Conservation (phyloP, 2,797 vertebrate genomes). For the Phyllotis vaccarum region DNA sequence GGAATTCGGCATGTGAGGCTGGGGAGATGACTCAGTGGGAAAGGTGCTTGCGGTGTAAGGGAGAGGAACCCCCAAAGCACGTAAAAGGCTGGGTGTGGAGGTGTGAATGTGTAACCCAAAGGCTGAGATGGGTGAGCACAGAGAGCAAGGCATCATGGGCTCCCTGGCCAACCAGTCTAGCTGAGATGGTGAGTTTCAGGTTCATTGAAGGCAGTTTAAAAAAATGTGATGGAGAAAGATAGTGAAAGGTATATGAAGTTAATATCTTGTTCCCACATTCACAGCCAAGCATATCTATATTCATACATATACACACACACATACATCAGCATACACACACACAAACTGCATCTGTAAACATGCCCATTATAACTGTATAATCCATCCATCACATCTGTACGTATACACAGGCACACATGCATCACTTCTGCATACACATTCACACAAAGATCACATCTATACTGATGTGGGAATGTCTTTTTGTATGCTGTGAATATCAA, state of each 20-base stretch:
- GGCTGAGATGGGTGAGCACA: not conserved
- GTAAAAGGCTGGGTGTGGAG: not conserved
- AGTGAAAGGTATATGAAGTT: not conserved
- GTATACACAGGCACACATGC: not conserved
- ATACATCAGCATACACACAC: not conserved
- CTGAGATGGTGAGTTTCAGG: not conserved
- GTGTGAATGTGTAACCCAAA: not conserved
- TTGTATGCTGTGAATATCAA: no score
- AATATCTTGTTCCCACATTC: not conserved
- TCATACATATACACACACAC: not conserved
- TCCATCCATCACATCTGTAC: not conserved
- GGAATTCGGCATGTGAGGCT: not conserved
- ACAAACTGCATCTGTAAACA: no score
- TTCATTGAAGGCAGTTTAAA: not conserved
- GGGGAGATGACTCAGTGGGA: not conserved
- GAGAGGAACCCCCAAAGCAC: not conserved
- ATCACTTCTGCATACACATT: not conserved
- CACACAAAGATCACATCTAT: not conserved
- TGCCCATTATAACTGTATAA: not conserved
- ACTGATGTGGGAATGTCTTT: no score
- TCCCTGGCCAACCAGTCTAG: not conserved
- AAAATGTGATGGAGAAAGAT: not conserved
- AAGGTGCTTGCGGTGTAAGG: not conserved
- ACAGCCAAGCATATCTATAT: not conserved
- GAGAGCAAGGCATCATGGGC: not conserved